phyloP scores from a whole-genome alignment of 2,888 invertebrate species.

The Ferdinandea cuprea region DNA sequence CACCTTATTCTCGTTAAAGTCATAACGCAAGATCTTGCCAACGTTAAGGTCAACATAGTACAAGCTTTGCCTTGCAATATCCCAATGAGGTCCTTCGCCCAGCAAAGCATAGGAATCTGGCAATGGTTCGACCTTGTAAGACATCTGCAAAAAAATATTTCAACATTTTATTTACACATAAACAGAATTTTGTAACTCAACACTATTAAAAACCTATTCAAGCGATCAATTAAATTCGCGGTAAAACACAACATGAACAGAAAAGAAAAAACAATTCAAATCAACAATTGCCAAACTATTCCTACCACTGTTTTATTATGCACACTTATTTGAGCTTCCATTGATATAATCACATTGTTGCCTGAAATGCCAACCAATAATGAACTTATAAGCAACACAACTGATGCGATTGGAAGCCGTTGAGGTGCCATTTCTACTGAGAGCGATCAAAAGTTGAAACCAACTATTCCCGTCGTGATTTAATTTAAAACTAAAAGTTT shows the following conservation, averaged over 20 bases:
- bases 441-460: conserved; percentile 39
- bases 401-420: conserved; percentile 20
- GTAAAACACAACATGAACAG: conserved; percentile 15
- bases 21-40: conserved; percentile 80
- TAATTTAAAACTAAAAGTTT: conserved; percentile 53
- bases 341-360: conserved; percentile 60
- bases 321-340: conserved; percentile 68
- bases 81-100: conserved; percentile 91
- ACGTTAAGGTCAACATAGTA: conserved; percentile 87
- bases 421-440: conserved; percentile 67
- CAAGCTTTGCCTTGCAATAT: conserved; percentile 85
- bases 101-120: conserved; percentile 82
- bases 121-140: conserved; percentile 81
- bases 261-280: conserved; percentile 3
- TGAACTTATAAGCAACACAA: conserved; percentile 38
- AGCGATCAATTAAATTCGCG: conserved; percentile 34
- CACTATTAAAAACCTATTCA: conserved; percentile 22
- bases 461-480: conserved; percentile 25
- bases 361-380: conserved; percentile 37
- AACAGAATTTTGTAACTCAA: conserved; percentile 7
- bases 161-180: conserved; percentile 8
- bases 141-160: conserved; percentile 78
- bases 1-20: conserved; percentile 83
- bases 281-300: conserved; percentile 8
- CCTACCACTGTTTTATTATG: conserved; percentile 74